Percentiles rank a stretch among this genome's conserved stretches.
These are phyloP conservation scores for Oryctolagus cuniculus DNA, from an alignment of 2,113 vertebrate species.

Conservation along the genomic window DNA sequence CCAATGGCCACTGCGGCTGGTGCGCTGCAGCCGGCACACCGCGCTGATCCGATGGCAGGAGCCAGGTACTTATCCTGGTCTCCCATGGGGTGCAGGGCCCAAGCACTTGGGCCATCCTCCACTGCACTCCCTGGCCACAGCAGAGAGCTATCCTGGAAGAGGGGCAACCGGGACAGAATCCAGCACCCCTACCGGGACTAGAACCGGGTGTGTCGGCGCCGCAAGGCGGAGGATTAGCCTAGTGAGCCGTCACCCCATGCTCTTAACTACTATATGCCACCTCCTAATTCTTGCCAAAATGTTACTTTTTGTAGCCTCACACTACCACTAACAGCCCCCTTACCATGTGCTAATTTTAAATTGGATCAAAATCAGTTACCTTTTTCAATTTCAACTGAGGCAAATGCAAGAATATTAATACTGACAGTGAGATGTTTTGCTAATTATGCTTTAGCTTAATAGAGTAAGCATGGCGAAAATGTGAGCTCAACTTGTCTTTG, in stretches of 20 bases:
- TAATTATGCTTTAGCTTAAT: slow-evolving; percentile 58
- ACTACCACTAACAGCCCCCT: background rate
- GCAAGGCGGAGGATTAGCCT: no score
- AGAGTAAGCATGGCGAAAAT: slow-evolving; percentile 52
- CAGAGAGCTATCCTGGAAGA: no score
- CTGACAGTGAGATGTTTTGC: slow-evolving; percentile 40
- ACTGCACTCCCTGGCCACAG: no score
- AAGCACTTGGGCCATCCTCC: no score
- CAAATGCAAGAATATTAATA: slow-evolving; percentile 47
- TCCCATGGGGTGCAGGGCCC: no score
- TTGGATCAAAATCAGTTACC: slow-evolving; percentile 39
- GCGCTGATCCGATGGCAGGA: no score
- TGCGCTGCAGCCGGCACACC: no score
- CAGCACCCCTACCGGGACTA: no score
- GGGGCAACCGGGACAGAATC: no score
- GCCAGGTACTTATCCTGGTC: no score
- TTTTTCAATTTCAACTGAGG: slow-evolving; percentile 63
- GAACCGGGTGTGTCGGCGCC: no score
- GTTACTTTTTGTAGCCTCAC: slow-evolving; percentile 17
- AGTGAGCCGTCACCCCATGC: background rate
- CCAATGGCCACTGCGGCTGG: no score
- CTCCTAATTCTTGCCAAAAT: slow-evolving; percentile 65
- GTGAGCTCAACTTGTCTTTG: slow-evolving; percentile 81
- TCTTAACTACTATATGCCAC: background rate
- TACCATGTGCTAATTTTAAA: slow-evolving; percentile 42